phyloP scores from a whole-genome alignment of 2,888 invertebrate genomes.

The Exephanes ischioxanthus region DNA sequence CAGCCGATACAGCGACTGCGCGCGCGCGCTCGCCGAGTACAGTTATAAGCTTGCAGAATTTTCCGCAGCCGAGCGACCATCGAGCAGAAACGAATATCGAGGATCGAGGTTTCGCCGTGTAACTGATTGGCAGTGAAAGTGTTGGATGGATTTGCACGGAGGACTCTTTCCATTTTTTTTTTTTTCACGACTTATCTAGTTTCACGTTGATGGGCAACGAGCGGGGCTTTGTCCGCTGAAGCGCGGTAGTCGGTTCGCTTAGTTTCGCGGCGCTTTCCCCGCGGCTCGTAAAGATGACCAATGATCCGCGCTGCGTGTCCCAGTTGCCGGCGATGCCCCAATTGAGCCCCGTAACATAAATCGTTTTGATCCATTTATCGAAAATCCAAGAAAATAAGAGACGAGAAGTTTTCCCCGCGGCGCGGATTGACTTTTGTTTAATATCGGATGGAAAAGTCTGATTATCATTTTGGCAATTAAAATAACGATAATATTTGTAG shows the following conservation, averaged over 20 bases:
- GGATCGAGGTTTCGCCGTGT: conserved; percentile 45
- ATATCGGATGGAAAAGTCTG: background rate
- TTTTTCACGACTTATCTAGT: conserved; percentile 54
- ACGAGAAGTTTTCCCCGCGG: background rate
- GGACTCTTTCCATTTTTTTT: conserved; percentile 19
- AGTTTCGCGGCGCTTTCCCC: conserved; percentile 50
- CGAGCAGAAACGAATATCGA: conserved; percentile 37
- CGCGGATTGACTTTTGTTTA: background rate
- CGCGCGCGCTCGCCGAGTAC: background rate
- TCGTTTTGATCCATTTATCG: background rate
- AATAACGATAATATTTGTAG: background rate
- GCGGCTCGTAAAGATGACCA: conserved; percentile 31
- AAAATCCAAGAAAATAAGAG: background rate
- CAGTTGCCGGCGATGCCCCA: background rate
- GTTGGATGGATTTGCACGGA: conserved; percentile 48
- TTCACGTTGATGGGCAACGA: conserved; percentile 47
- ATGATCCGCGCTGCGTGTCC: conserved; percentile 37
- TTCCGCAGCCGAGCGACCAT: conserved; percentile 22
- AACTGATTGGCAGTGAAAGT: conserved; percentile 65
- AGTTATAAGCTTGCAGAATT: conserved; percentile 16
- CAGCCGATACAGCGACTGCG: background rate
- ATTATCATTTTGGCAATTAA: background rate
- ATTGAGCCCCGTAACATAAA: background rate
- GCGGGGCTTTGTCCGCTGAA: conserved; percentile 39
- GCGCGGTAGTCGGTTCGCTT: conserved; percentile 34